Base-by-base conservation (phyloP, 1,140 invertebrate genomes). In the Drosophila suzukii region DNA sequence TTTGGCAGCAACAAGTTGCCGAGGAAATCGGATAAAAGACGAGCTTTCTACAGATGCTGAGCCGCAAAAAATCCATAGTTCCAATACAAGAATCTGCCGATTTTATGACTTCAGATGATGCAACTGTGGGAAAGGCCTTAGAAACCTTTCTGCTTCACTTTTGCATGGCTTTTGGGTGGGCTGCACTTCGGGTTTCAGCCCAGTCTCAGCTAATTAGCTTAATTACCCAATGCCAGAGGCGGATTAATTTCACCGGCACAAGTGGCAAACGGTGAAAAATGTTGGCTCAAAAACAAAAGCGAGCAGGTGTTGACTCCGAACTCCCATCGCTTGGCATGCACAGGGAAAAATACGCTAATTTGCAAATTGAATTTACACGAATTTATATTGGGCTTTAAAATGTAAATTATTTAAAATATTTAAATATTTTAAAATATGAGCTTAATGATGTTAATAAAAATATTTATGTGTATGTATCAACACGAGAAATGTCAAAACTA, bases 201-300 rank as follows among this genome's bases (percentile, higher is more conserved):
- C 67, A 72, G 53, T 58, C 46, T 59, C 63, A 53, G 38, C 82
- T 85, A 88, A 86, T 86, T 86, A 86, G 83, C 75, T 88, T 86
- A 86, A 86, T 86, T 88, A 81, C 71, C 81, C 39, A 59, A 68
- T 81, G 59, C 53, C 34, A 59, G 67, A 60, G 61, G 68, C 58
- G 74, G 54, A 60, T 73, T 86, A 61, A 86, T 78, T 81, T 85
- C 49, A 63, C 77, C 53, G 46, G 47, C 38, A 34, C 32, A 8
- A 34, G 32, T 10, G 65, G 59, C 76, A 60, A 76, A 61, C 53
- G 56, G 61, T 62, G 79, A 70, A 78, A 72, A 54, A 75, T 82
- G 75, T 74, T 71, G 56, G 62, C 55, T 54, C 30, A 65, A 80
- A 81, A 77, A 81, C 73, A 85, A 80, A 78, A 74, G 74, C 46